These are phyloP conservation scores for Pseudorasbora parva DNA, from an alignment of 2,113 vertebrate species.

Conservation along the genomic window DNA sequence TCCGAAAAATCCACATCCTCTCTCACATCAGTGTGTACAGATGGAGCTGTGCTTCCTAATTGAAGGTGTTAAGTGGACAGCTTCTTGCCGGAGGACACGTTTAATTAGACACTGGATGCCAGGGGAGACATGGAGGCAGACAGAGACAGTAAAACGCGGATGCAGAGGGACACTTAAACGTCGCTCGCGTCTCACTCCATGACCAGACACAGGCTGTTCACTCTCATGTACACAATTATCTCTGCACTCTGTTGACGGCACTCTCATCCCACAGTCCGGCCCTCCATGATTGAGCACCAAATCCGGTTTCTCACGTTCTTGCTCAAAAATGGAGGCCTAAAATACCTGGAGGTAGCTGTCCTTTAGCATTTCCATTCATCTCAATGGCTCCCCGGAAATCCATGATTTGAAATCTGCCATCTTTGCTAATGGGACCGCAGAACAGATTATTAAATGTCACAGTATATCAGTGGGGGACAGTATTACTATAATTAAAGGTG, in stretches of 20 bases:
- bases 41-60: constrained; percentile 68
- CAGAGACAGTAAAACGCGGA: constrained; percentile 28
- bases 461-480: background rate
- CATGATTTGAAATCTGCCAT: background rate
- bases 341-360: background rate
- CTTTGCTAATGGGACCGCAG: background rate
- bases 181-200: constrained; percentile 18
- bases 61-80: constrained; percentile 73
- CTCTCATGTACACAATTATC: constrained; percentile 63
- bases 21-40: constrained; percentile 49
- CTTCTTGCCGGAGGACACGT: constrained; percentile 69
- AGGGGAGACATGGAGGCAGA: constrained; percentile 56
- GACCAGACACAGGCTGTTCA: constrained; percentile 57
- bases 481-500: background rate
- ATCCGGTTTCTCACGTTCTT: constrained; percentile 54
- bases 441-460: background rate
- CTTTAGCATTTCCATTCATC: background rate
- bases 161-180: constrained; percentile 50
- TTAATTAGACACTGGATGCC: constrained; percentile 69
- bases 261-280: constrained; percentile 32
- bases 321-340: background rate
- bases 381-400: background rate
- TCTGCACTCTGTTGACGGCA: constrained; percentile 41
- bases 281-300: constrained; percentile 43
- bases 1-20: constrained; percentile 55